Evolutionary conservation across 2,113 vertebrate genomes (phyloP).

Genomic region (Argyrosomus japonicus): DNA sequence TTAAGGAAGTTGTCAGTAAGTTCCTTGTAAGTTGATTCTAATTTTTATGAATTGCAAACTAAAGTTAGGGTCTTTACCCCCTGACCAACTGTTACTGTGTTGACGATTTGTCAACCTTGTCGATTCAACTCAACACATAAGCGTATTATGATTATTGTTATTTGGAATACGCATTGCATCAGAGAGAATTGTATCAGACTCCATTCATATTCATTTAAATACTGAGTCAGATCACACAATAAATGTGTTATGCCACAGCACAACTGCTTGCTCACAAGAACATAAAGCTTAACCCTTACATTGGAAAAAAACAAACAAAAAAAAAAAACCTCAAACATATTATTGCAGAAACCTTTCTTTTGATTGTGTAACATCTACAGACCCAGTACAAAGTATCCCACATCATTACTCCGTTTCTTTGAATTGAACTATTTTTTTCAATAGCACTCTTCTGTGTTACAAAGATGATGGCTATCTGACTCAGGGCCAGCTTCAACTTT

Average conservation of each 20-base stretch:
- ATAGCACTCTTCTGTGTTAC: background rate
- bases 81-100: background rate
- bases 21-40: background rate
- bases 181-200: background rate
- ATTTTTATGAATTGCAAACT: background rate
- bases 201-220: background rate
- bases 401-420: background rate
- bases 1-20: background rate
- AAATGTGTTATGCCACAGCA: background rate
- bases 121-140: background rate
- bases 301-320: background rate
- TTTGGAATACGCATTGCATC: background rate
- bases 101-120: background rate
- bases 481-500: background rate
- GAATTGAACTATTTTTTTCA: background rate
- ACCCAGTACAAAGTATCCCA: background rate
- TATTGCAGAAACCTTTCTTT: conserved; percentile 2
- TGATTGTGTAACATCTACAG: background rate
- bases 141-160: background rate
- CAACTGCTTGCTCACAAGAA: conserved; percentile 25
- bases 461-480: background rate
- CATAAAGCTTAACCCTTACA: background rate
- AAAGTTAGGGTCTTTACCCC: background rate
- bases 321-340: background rate
- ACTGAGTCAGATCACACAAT: background rate